Base-by-base conservation (phyloP, 2,113 vertebrate species). In the Cromileptes altivelis region DNA sequence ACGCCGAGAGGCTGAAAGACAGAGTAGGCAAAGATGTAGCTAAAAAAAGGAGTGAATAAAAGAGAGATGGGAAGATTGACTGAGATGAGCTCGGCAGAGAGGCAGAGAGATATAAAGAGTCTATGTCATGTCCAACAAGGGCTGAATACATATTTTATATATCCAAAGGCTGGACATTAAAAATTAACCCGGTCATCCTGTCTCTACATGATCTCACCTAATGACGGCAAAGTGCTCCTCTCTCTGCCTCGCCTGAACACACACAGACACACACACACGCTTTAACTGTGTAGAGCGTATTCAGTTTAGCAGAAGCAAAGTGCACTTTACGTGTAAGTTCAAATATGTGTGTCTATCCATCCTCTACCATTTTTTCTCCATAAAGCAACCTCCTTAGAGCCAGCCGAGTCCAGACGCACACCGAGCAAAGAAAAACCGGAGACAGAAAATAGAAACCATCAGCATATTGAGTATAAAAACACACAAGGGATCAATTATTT, bases 161-260 rank as follows among this genome's bases (percentile, higher is more conserved):
- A 82, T 89, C 81, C 85, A 92, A 93, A 87, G 88, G 91, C 88
- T 80, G 80, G 58, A 45, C 75, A 93, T 94, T 86, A 95, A 94
- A 93, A 86, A 93, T 94, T 88, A 80, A 95, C 85, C 74, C 17
- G 25, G 87, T 91, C 88, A 84, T 73, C 42, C 72, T 69, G 86
- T 91, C 73, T 89, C 91, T 89, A 91, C 92, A 93, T 92, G 89
- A 93, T 91, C 90, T 91, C 89, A 85, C 84, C 88, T 91, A 94
- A 93, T 89, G 84, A 93, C 50, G 52, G 88, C 90, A 92, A 93
- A 93, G 92, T 92, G 88, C 88, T 89, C 70, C 72, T 71, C 78
- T 60, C 80, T 75, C 71, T 21, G 45, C 73, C 74, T 73, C 14
- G 50, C 85, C 80, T 70, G n/a, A 73, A 85, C 78, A 75, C 37